phyloP scores from a whole-genome alignment of 2,888 invertebrate genomes.

The Abrostola triplasia region DNA sequence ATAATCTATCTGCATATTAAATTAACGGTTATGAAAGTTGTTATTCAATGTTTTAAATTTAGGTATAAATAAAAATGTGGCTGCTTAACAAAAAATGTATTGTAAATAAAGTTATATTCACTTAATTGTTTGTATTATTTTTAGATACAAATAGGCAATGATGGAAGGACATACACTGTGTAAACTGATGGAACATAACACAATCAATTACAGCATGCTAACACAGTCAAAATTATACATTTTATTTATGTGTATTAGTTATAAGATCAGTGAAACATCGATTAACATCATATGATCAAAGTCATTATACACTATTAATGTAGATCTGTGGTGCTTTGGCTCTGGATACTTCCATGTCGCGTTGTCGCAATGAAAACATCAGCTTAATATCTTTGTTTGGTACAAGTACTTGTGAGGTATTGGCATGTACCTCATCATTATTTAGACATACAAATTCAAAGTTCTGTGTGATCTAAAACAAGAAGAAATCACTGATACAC shows the following conservation, averaged over 20 bases:
- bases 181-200: too few relatives aligned
- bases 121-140: conserved; percentile 24
- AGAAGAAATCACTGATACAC: conserved; percentile 5
- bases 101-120: conserved; percentile 34
- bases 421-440: conserved; percentile 80
- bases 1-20: background rate
- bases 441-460: conserved; percentile 86
- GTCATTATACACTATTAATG: background rate
- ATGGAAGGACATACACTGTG: too few relatives aligned
- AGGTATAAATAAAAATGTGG: conserved; percentile 12
- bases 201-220: too few relatives aligned
- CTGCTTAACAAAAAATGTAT: conserved; percentile 13
- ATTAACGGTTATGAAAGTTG: background rate
- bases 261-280: too few relatives aligned
- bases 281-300: background rate
- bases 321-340: background rate
- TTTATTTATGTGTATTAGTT: too few relatives aligned
- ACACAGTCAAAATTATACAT: too few relatives aligned
- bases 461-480: conserved; percentile 83
- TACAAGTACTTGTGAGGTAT: conserved; percentile 87
- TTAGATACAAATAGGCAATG: background rate
- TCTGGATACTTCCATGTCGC: background rate
- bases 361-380: conserved; percentile 59
- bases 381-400: conserved; percentile 86
- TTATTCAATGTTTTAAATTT: conserved; percentile 1